Evolutionary conservation across 92 coral and sea anemone genomes (phyloP), one percentile per base, ranked within the genome.

Genomic region (Pocillopora grandis): DNA sequence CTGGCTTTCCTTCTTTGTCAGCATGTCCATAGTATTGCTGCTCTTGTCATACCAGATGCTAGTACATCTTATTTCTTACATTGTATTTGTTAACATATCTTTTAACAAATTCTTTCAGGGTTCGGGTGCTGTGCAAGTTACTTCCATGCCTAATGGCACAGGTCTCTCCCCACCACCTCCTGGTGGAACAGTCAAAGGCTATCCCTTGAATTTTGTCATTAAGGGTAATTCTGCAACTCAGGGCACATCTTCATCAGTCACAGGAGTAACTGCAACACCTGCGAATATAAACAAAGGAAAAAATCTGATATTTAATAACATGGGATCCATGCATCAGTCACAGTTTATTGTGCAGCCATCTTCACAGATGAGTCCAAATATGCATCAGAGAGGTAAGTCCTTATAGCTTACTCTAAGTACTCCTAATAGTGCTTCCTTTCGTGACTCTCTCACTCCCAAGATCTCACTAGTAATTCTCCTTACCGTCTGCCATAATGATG

Each of bases 121-220:
- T 81, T 60, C 95, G 58, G 90, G 89, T 17, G 86, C 88, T 52
- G 88, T 81, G 3, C 96, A 94, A 82, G 90, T 90, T 14, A 85
- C 93, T 14, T 88, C 98, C 35, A 83, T 96, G 79, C 90, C 94
- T 37, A 96, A 96, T 84, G 99, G 99, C 19, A 92, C 99, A 42
- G 96, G 92, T 7, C 96, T 98, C 8, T 96, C 99, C 17, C 99
- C 98, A 21, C 91, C 98, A 9, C 99, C 95, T 11, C 77, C 91
- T 14, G 93, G 88, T 10, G 82, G 90, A 19, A 94, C 76, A 66
- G 93, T 92, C 12, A 94, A 92, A 73, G 91, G 90, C 62, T 96
- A 92, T 80, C 94, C 95, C 48, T 87, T 91, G 33, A 96, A 94
- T 81, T 92, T 96, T 92, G 98, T 94, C 33, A 94, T 94, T 17